Base-by-base conservation (phyloP, 2,797 vertebrate species). In the Sebastolobus alascanus region DNA sequence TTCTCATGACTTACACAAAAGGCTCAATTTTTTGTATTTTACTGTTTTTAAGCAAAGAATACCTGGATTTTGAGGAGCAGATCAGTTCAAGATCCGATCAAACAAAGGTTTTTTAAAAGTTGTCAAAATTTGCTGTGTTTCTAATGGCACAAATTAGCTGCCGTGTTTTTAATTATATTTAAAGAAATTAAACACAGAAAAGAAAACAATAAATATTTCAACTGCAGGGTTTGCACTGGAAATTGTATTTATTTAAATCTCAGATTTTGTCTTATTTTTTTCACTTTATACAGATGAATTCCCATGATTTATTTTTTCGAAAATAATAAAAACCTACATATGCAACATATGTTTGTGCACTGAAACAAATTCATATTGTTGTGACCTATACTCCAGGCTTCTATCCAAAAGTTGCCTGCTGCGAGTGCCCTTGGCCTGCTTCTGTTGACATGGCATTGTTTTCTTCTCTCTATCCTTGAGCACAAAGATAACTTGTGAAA, bases 401-500 rank as follows among this genome's bases (percentile, higher is more conserved):
- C 27, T 52, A 2, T 74, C 67, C 67, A 84, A 65, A 76, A 18
- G 35, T 16, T 52, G 29, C 59, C 67, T 61, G 71, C 65, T 69
- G 73, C 2, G 9, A 66, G 46, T 88, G 73, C 59, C 70, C 81
- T 87, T 85, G 52, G 55, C 20, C 56, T 54, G 61, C 46, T 79
- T 72, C 80, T 81, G 77, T 86, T 90, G 86, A 89, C 74, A 84
- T 52, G 68, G 43, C 74, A 90, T 91, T 88, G 87, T 84, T 88
- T 89, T 84, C 81, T 89, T 90, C 73, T 69, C 35, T 91, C 77
- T 90, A 86, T 89, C 89, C 87, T 90, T 92, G 86, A 86, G 86
- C 76, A 91, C 85, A 93, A 93, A 93, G 93, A 93, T 93, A 94
- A 92, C 90, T 90, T 92, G 93, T 90, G 85, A 93, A 92, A 92